Evolutionary conservation across 2,113 vertebrate genomes (phyloP).

Genomic region (Alligator sinensis): DNA sequence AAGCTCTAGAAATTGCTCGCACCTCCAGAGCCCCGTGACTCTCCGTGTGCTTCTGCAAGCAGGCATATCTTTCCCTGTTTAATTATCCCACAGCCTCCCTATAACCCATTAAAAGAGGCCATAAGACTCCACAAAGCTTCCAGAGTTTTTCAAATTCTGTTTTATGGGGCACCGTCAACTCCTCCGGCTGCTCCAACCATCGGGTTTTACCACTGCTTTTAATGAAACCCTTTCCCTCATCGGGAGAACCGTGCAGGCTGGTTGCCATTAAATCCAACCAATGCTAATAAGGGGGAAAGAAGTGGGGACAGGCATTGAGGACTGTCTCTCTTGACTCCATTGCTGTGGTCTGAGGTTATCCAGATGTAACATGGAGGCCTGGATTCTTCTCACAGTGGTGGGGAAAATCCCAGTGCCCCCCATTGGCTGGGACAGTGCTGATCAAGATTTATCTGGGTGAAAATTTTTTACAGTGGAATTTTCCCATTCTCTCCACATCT

Average conservation of each 20-base stretch:
- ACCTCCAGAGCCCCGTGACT: neutral
- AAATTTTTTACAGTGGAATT: neutral
- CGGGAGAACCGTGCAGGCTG: neutral
- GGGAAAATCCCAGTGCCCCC: neutral
- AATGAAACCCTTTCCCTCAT: neutral
- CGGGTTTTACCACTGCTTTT: neutral
- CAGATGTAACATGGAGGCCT: neutral
- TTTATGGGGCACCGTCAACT: neutral
- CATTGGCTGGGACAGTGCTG: neutral
- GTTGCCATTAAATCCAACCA: neutral
- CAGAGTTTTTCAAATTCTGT: neutral
- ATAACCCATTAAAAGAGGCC: neutral
- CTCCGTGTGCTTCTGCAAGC: neutral
- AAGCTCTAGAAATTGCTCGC: neutral
- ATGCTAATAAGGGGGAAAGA: neutral
- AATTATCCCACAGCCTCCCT: neutral
- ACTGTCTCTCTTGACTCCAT: accelerated
- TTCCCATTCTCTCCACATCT: neutral
- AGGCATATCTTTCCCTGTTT: neutral
- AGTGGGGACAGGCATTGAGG: accelerated
- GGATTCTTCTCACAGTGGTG: neutral
- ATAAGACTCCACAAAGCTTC: neutral
- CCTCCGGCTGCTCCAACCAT: neutral
- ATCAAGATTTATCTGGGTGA: neutral
- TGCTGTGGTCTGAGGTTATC: neutral